phyloP scores from a whole-genome alignment of 2,888 invertebrate species.

The Catocala nupta region DNA sequence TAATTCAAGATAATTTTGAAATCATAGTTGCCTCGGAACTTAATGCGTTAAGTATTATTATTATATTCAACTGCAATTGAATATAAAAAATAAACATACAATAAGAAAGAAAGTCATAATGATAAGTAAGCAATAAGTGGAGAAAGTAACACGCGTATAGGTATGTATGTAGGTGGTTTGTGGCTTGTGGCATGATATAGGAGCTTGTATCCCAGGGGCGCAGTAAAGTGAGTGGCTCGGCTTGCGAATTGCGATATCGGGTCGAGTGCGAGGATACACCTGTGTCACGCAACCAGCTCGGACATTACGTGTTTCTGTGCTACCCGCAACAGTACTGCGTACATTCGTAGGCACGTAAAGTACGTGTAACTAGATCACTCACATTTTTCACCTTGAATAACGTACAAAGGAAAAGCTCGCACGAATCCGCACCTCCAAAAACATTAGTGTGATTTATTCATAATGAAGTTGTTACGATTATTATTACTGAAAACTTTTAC shows the following conservation, averaged over 20 bases:
- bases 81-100: constrained; percentile 7
- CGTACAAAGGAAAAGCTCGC: background rate
- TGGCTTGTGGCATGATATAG: constrained; percentile 55
- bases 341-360: background rate
- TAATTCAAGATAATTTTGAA: too few species aligned
- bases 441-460: constrained; percentile 48
- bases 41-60: background rate
- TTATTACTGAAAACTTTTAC: constrained; percentile 47
- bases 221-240: constrained; percentile 68
- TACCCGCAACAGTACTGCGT: constrained; percentile 19
- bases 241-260: constrained; percentile 64
- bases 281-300: constrained; percentile 58
- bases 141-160: constrained; percentile 15
- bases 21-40: too few species aligned
- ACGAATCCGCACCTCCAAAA: constrained; percentile 24
- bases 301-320: constrained; percentile 32
- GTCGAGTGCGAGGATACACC: constrained; percentile 54
- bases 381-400: background rate
- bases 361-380: background rate
- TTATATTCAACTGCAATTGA: background rate
- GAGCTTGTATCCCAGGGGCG: constrained; percentile 65
- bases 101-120: constrained; percentile 32
- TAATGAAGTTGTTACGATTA: constrained; percentile 49
- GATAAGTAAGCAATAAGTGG: constrained; percentile 36
- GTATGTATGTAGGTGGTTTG: constrained; percentile 10